Conservation (phyloP, 2,113 vertebrate genomes). For the Zapus hudsonius region DNA sequence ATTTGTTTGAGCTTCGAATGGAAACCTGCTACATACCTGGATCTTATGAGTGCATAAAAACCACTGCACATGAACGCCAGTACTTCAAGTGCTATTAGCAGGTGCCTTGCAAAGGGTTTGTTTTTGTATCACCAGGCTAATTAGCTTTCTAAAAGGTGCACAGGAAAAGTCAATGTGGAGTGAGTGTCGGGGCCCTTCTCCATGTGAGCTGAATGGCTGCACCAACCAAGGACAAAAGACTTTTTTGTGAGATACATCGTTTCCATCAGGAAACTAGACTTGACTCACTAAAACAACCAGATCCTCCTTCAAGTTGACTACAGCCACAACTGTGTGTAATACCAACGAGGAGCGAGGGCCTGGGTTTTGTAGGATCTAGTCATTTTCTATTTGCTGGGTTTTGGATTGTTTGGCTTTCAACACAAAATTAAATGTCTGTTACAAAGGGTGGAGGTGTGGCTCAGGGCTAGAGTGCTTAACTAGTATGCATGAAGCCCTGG, state of each 20-base stretch:
- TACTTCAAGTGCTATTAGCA: constrained; percentile 27
- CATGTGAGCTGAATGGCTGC: background rate
- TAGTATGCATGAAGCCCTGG: background rate
- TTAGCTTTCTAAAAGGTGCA: constrained; percentile 22
- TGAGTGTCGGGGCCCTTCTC: constrained; percentile 21
- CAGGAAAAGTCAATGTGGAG: background rate
- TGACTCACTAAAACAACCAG: constrained; percentile 6
- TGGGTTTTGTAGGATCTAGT: background rate
- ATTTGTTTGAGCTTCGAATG: constrained; percentile 46
- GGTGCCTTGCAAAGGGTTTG: constrained; percentile 13
- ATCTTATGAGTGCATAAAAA: background rate
- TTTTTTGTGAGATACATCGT: background rate
- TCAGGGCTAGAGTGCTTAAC: background rate
- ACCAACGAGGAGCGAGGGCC: background rate
- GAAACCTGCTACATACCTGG: background rate
- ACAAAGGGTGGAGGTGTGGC: background rate
- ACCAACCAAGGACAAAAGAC: background rate
- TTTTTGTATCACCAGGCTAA: background rate
- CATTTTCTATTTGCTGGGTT: background rate
- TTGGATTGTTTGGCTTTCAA: constrained; percentile 17
- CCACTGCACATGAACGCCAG: background rate
- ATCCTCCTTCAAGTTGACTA: background rate
- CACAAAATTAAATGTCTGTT: background rate
- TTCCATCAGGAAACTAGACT: background rate
- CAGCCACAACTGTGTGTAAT: constrained; percentile 6